Evolutionary conservation across 2,113 vertebrate genomes (phyloP).

Genomic region (Gavia stellata): DNA sequence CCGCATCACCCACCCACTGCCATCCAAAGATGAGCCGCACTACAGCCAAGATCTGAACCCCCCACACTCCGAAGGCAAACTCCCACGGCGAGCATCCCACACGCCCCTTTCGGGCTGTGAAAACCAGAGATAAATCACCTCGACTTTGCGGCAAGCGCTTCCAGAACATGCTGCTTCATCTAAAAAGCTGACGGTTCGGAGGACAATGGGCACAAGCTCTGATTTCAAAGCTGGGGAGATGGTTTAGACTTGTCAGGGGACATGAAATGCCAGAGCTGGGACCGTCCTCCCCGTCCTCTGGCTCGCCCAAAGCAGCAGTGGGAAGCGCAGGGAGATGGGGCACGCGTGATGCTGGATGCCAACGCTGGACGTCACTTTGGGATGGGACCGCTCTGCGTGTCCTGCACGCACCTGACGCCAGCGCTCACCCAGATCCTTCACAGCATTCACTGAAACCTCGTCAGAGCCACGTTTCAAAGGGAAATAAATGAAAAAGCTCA

Average conservation of each 20-base stretch:
- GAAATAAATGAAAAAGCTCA: neutral
- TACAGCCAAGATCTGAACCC: neutral
- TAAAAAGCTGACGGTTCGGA: neutral
- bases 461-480: neutral
- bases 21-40: rapidly evolving
- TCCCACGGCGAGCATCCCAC: neutral
- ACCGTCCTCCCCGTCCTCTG: neutral
- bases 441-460: neutral
- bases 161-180: constrained; percentile 44
- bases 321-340: rapidly evolving
- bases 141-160: neutral
- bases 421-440: neutral
- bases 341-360: neutral
- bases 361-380: neutral
- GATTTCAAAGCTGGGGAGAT: neutral
- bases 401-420: neutral
- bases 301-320: neutral
- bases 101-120: rapidly evolving
- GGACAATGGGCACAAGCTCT: neutral
- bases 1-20: neutral
- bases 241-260: neutral
- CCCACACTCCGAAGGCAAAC: neutral
- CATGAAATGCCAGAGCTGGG: neutral
- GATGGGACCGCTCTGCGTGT: neutral
- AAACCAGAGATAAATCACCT: constrained; percentile 10